Percentiles rank a stretch among this genome's conserved stretches.
phyloP scores from a whole-genome alignment of 2,113 vertebrate genomes.

The Ondatra zibethicus region DNA sequence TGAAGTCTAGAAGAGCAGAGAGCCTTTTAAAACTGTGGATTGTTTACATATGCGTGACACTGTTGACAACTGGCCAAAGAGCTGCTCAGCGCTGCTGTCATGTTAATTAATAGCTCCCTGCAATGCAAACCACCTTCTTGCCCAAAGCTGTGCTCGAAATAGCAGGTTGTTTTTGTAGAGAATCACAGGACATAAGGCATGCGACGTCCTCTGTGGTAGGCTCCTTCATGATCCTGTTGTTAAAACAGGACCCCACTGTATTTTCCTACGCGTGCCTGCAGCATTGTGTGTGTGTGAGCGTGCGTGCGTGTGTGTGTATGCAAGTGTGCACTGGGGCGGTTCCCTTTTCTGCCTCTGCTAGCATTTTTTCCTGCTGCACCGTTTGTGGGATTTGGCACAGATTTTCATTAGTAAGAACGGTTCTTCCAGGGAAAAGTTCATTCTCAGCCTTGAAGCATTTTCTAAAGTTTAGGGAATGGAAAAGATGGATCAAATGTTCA shows the following conservation, averaged over 20 bases:
- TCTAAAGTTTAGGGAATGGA: slow-evolving; percentile 59
- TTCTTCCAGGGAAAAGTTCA: slow-evolving; percentile 26
- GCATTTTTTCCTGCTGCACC: neutral
- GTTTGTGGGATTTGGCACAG: slow-evolving; percentile 41
- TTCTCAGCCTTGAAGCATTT: slow-evolving; percentile 28
- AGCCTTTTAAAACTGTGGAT: slow-evolving; percentile 47
- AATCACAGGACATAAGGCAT: slow-evolving; percentile 1
- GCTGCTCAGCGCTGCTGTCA: slow-evolving; percentile 63
- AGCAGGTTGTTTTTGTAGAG: slow-evolving; percentile 60
- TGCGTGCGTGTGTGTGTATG: neutral
- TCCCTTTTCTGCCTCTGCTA: neutral
- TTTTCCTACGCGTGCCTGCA: neutral
- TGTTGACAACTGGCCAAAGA: slow-evolving; percentile 42
- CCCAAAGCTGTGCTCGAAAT: slow-evolving; percentile 55
- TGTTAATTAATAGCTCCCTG: slow-evolving; percentile 76
- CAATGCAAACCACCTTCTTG: slow-evolving; percentile 59
- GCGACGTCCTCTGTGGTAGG: neutral
- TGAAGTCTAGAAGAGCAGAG: slow-evolving; percentile 57
- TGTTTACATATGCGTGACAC: slow-evolving; percentile 71
- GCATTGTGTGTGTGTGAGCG: neutral
- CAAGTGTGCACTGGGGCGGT: neutral
- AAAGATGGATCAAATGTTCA: slow-evolving; percentile 15
- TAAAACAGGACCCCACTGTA: neutral
- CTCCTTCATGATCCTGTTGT: neutral
- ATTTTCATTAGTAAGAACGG: slow-evolving; percentile 13